phyloP scores from a whole-genome alignment of 2,888 invertebrate genomes.

The Notocelia uddmanniana region DNA sequence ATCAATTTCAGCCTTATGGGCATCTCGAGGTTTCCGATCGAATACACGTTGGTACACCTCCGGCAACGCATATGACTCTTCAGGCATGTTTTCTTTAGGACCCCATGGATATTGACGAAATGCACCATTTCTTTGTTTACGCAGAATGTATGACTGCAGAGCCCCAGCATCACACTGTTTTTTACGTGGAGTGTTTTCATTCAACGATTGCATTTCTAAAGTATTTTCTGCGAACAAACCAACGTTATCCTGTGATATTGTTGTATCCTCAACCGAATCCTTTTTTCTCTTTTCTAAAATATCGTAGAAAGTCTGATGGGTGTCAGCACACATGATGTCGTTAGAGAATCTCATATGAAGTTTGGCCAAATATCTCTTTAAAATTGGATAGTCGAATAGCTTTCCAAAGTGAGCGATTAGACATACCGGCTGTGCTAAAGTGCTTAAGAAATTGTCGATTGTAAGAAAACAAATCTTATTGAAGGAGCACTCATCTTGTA shows the following conservation, averaged over 20 bases:
- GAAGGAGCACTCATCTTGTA: background rate
- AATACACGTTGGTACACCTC: slow-evolving; percentile 2
- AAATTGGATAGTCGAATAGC: background rate
- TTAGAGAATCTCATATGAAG: background rate
- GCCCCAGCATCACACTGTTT: background rate
- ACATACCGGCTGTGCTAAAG: background rate
- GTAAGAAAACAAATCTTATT: background rate
- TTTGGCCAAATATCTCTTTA: background rate
- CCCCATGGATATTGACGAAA: slow-evolving; percentile 13
- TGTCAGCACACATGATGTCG: slow-evolving; percentile 3
- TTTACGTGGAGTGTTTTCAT: background rate
- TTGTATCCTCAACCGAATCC: no score
- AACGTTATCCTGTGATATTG: background rate
- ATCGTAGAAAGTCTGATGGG: slow-evolving; percentile 9
- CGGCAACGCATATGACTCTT: background rate
- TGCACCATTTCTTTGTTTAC: background rate
- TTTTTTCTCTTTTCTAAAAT: slow-evolving; percentile 1
- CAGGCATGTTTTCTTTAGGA: background rate
- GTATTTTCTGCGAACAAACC: background rate
- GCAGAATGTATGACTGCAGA: background rate
- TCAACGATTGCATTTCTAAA: background rate
- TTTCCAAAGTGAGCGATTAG: slow-evolving; percentile 2
- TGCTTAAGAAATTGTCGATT: slow-evolving; percentile 4
- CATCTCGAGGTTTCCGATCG: background rate
- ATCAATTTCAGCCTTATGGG: slow-evolving; percentile 10